phyloP scores from a whole-genome alignment of 2,113 vertebrate species.

The Ammodytes dubius region DNA sequence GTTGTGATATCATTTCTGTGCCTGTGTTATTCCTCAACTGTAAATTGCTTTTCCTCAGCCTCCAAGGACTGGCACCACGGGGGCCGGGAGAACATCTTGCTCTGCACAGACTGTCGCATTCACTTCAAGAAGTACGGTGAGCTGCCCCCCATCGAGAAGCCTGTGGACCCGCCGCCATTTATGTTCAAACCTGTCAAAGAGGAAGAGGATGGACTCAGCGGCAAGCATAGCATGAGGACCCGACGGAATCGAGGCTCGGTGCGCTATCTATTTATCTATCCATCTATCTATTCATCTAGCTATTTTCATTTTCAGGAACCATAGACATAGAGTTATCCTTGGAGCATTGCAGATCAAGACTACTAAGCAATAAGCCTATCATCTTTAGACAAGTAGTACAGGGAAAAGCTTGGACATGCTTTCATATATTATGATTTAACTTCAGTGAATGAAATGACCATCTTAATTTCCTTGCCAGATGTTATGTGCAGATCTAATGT shows the following conservation, averaged over 20 bases:
- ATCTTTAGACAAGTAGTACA: not conserved
- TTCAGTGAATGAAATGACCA: not conserved
- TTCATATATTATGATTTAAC: not conserved
- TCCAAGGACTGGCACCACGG: constrained; percentile 99
- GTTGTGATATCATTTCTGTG: constrained; percentile 26
- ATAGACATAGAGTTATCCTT: constrained; percentile 5
- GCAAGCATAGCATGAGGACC: constrained; percentile 99
- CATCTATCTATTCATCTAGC: constrained; percentile 31
- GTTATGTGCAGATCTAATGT: not conserved
- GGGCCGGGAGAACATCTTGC: constrained; percentile 95
- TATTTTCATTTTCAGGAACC: constrained; percentile 62
- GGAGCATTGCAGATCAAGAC: constrained; percentile 8
- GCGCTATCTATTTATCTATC: constrained; percentile 51
- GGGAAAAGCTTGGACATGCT: not conserved
- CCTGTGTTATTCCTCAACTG: constrained; percentile 60
- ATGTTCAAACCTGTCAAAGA: constrained; percentile 99
- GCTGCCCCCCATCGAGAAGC: constrained; percentile 98
- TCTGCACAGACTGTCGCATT: constrained; percentile 97
- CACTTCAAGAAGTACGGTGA: constrained; percentile 99
- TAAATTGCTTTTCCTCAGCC: constrained; percentile 84
- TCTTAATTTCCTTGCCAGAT: not conserved
- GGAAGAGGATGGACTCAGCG: constrained; percentile 97
- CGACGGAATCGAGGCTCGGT: constrained; percentile 97
- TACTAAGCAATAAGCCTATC: not conserved
- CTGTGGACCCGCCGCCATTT: constrained; percentile 97